phyloP scores from a whole-genome alignment of 2,113 vertebrate species.

The Upupa epops region DNA sequence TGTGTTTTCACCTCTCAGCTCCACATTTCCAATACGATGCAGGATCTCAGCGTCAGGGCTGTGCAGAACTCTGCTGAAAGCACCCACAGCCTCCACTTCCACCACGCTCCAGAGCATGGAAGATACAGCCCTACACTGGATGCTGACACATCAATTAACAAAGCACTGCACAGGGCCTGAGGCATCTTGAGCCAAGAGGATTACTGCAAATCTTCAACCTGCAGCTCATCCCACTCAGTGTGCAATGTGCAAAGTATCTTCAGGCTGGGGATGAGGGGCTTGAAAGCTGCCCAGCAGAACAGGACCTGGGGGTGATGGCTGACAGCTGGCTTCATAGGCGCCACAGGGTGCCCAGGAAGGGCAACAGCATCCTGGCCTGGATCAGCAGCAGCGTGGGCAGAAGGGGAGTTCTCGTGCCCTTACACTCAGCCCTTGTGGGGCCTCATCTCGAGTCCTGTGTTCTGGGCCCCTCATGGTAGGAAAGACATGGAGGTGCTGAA shows the following conservation, averaged over 20 bases:
- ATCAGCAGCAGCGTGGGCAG: too few relatives aligned
- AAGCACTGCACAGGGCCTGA: not conserved
- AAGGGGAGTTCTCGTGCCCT: too few relatives aligned
- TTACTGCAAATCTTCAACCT: not conserved
- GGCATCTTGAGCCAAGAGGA: not conserved
- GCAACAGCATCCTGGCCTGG: too few relatives aligned
- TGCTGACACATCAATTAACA: not conserved
- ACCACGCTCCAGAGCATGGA: not conserved
- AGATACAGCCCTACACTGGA: not conserved
- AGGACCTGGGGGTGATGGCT: too few relatives aligned
- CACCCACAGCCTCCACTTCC: not conserved
- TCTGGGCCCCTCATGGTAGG: too few relatives aligned
- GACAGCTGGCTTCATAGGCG: too few relatives aligned
- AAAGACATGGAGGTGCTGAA: too few relatives aligned
- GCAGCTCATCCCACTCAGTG: not conserved
- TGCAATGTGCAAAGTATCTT: not conserved
- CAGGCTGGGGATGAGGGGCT: too few relatives aligned
- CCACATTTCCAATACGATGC: rapidly evolving
- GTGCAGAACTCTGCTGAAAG: not conserved
- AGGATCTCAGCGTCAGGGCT: not conserved
- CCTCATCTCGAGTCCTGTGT: too few relatives aligned
- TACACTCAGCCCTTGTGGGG: too few relatives aligned
- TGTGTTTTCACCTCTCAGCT: not conserved
- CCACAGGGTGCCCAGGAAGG: too few relatives aligned
- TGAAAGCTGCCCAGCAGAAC: too few relatives aligned